These are phyloP conservation scores for Epinephelus coioides DNA, from an alignment of 2,797 vertebrate species.

Conservation along the genomic window DNA sequence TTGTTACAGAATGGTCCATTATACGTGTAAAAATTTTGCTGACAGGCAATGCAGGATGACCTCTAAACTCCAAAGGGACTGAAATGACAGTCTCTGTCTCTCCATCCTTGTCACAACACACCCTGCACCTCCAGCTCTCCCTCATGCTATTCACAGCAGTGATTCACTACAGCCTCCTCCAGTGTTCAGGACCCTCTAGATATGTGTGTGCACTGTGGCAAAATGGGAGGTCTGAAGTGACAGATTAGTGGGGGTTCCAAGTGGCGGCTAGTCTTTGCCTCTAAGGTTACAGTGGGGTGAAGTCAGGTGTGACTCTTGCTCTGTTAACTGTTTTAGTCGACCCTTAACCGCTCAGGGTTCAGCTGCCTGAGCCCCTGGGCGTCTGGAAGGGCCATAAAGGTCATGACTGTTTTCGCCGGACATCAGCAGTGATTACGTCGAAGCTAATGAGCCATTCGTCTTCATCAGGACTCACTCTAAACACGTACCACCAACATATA, in stretches of 20 bases:
- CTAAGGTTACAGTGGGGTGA: slow-evolving; percentile 65
- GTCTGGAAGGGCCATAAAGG: slow-evolving; percentile 57
- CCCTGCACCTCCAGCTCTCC: slow-evolving; percentile 7
- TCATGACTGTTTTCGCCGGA: slow-evolving; percentile 83
- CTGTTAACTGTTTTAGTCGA: slow-evolving; percentile 73
- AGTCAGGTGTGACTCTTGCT: slow-evolving; percentile 70
- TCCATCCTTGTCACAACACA: slow-evolving; percentile 15
- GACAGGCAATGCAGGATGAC: slow-evolving; percentile 13
- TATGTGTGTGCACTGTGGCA: slow-evolving; percentile 13
- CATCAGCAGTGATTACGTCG: slow-evolving; percentile 80
- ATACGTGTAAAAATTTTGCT: slow-evolving; percentile 4
- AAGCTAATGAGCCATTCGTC: slow-evolving; percentile 80
- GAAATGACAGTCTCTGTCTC: background rate
- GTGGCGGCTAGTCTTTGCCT: slow-evolving; percentile 47
- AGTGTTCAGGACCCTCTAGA: slow-evolving; percentile 22
- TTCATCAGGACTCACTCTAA: slow-evolving; percentile 68
- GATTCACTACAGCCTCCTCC: slow-evolving; percentile 7
- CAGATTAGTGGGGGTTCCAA: slow-evolving; percentile 54
- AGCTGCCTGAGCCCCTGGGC: slow-evolving; percentile 51
- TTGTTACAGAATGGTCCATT: background rate
- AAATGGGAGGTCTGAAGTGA: slow-evolving; percentile 52
- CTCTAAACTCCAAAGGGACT: slow-evolving; percentile 13
- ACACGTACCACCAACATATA: slow-evolving; percentile 26
- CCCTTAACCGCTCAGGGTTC: slow-evolving; percentile 73
- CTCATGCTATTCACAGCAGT: background rate